phyloP scores from a whole-genome alignment of 2,888 invertebrate genomes.

The Heteromurus nitidus region DNA sequence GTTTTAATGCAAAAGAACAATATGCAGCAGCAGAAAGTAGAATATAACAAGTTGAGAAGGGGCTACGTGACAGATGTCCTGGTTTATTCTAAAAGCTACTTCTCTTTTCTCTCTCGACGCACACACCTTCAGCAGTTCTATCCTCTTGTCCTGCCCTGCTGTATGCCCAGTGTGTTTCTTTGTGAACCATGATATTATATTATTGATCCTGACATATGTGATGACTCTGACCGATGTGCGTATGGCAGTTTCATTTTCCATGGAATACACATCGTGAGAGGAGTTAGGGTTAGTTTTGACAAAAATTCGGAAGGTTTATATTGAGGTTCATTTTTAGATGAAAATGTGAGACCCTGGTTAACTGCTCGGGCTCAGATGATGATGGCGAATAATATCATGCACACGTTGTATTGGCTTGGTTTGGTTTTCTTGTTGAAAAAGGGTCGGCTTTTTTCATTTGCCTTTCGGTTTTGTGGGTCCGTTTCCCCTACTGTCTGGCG shows the following conservation, averaged over 20 bases:
- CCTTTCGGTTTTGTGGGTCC: not conserved
- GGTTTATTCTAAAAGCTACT: no score
- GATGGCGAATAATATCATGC: constrained; percentile 6
- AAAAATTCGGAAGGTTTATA: not conserved
- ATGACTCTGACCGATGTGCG: not conserved
- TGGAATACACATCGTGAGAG: not conserved
- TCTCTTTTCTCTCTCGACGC: no score
- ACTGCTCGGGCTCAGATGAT: no score
- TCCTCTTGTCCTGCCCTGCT: no score
- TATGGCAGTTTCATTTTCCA: constrained; percentile 1
- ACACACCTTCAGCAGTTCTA: no score
- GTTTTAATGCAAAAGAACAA: no score
- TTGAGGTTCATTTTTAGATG: not conserved
- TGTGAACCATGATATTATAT: not conserved
- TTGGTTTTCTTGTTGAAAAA: not conserved
- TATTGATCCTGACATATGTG: not conserved
- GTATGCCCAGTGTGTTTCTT: no score
- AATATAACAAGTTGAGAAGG: constrained; percentile 1
- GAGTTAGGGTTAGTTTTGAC: constrained; percentile 1
- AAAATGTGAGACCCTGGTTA: not conserved
- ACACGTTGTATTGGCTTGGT: not conserved
- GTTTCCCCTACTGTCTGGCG: not conserved
- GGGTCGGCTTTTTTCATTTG: constrained; percentile 4
- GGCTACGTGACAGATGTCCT: constrained; percentile 54
- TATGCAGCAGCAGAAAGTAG: no score